Base-by-base conservation (phyloP, 2,797 vertebrate species). In the Leontopithecus rosalia region DNA sequence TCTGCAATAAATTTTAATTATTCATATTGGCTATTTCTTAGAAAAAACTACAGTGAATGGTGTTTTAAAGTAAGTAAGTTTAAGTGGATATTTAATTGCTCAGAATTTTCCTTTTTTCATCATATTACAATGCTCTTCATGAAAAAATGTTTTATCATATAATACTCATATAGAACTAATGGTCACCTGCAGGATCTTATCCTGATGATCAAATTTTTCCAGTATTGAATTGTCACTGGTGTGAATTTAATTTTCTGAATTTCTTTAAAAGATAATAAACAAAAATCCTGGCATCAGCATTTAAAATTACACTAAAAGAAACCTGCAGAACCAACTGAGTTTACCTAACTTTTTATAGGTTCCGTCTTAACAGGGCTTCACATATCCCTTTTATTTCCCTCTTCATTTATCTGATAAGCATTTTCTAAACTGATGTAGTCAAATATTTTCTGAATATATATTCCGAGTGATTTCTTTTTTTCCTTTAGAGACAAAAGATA, bases 341-440 rank as follows among this genome's bases (percentile, higher is more conserved):
- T 20, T 76, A 41, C 1, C 1, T 46, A 10, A 1, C 0, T 70
- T 64, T 15, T 33, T 72, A 26, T 1, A 52, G 14, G 4, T 73
- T 64, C 28, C 81, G 22, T 79, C 64, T 94, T 39, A 64, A 79
- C 10, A 70, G 2, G 22, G 2, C 2, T 20, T 88, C 20, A 77
- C 33, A 30, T 55, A 39, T 73, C 84, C 1, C 57, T 79, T 81
- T 82, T 41, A 3, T 73, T 81, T 92, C 9, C 10, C 8, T 30
- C 8, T 80, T 55, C 12, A 39, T 77, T 90, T 89, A 50, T 41
- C 8, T 89, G 26, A 48, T 26, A 75, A 75, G 7, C 3, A 28
- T 72, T 84, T 95, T 89, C 22, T 73, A 91, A 94, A 75, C 55
- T 39, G 64, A 88, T 55, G 1, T 24, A 75, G n/a, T 64, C 17